Percentiles rank a stretch among this genome's conserved stretches.
phyloP scores from a whole-genome alignment of 2,888 invertebrate species.

The Leucophenga maculata region DNA sequence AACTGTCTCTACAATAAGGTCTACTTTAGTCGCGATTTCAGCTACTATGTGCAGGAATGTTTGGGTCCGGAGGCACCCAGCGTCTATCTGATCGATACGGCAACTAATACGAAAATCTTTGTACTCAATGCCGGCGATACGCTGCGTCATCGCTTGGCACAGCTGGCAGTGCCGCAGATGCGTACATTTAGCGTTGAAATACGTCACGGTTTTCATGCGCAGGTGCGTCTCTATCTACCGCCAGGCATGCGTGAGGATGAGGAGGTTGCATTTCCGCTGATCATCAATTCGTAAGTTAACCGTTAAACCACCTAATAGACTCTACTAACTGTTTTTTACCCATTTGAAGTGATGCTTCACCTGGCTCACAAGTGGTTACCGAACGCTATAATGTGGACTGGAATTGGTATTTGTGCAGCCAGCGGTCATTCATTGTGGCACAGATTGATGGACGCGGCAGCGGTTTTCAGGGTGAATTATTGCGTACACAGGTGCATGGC shows the following conservation, averaged over 20 bases:
- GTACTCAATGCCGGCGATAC: constrained; percentile 81
- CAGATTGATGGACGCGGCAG: constrained; percentile 92
- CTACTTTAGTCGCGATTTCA: constrained; percentile 78
- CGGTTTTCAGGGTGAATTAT: constrained; percentile 84
- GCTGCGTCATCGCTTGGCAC: constrained; percentile 77
- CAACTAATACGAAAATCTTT: constrained; percentile 76
- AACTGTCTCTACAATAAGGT: constrained; percentile 79
- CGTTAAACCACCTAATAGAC: no score
- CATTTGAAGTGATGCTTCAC: constrained; percentile 80
- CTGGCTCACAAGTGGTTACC: constrained; percentile 88
- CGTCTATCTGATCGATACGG: constrained; percentile 77
- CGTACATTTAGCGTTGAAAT: constrained; percentile 81
- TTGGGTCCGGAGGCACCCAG: constrained; percentile 83
- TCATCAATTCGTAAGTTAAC: constrained; percentile 84
- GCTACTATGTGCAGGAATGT: constrained; percentile 82
- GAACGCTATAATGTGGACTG: constrained; percentile 86
- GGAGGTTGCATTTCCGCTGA: constrained; percentile 84
- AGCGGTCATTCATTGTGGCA: constrained; percentile 87
- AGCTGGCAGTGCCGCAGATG: constrained; percentile 83
- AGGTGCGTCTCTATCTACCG: constrained; percentile 86
- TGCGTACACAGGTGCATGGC: constrained; percentile 82
- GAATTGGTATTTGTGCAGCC: constrained; percentile 88
- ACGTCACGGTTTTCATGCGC: constrained; percentile 79
- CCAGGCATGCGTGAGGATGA: constrained; percentile 88
- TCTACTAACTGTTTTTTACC: constrained; percentile 44